Conservation (phyloP, 2,797 vertebrate genomes). For the Labeo calbasu region DNA sequence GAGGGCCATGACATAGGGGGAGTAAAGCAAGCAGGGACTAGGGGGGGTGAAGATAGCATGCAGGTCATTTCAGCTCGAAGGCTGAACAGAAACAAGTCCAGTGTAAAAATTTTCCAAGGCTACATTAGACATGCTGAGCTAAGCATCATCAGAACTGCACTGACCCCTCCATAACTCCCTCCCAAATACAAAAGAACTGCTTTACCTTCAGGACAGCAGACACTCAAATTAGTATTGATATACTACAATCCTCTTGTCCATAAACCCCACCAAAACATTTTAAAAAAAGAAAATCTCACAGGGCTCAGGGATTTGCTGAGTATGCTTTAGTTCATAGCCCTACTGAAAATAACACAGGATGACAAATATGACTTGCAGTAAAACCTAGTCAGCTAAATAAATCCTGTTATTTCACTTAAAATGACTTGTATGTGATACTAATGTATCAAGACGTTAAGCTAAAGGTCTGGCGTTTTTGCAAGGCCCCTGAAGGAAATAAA, state of each 20-base stretch:
- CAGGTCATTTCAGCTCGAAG: constrained; percentile 88
- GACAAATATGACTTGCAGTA: constrained; percentile 20
- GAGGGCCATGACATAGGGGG: constrained; percentile 76
- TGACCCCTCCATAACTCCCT: constrained; percentile 63
- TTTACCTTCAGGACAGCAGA: constrained; percentile 70
- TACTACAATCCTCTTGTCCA: not conserved
- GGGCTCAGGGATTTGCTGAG: constrained; percentile 17
- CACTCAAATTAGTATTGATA: constrained; percentile 6
- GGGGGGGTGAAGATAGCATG: constrained; percentile 80
- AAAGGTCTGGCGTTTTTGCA: not conserved
- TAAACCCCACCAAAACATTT: constrained; percentile 2
- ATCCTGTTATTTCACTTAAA: constrained; percentile 16
- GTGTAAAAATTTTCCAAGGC: constrained; percentile 69
- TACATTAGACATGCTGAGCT: constrained; percentile 53
- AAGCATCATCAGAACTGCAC: constrained; percentile 69
- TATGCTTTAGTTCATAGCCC: constrained; percentile 11
- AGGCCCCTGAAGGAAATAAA: not conserved
- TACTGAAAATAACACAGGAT: constrained; percentile 13
- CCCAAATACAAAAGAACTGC: constrained; percentile 61
- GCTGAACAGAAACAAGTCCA: constrained; percentile 80
- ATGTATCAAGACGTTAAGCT: constrained; percentile 5
- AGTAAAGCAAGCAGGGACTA: constrained; percentile 63
- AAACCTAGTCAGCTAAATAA: constrained; percentile 34
- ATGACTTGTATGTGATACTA: constrained; percentile 9
- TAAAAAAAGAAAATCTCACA: not conserved